Evolutionary conservation across 1,140 invertebrate genomes (phyloP).

Genomic region (Oncopeltus fasciatus): DNA sequence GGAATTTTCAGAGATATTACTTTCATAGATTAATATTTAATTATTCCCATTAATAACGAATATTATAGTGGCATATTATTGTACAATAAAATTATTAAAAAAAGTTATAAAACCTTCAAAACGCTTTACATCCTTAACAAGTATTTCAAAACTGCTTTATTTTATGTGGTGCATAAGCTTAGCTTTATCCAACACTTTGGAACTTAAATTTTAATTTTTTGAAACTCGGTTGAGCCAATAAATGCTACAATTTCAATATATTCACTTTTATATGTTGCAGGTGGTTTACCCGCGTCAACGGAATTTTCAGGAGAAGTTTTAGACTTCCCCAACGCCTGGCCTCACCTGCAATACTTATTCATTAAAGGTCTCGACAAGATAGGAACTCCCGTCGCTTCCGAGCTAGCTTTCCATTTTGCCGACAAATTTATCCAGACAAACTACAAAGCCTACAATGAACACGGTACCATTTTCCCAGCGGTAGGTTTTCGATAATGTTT

Average conservation of each 20-base stretch:
- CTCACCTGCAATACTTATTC: constrained; percentile 70
- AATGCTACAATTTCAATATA: neutral
- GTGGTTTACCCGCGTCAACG: constrained; percentile 71
- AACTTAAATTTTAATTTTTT: neutral
- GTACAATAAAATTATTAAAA: too few species aligned
- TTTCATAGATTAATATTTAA: too few species aligned
- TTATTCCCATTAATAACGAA: too few species aligned
- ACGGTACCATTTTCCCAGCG: constrained; percentile 75
- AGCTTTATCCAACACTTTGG: too few species aligned
- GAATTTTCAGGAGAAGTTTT: constrained; percentile 76
- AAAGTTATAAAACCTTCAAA: too few species aligned
- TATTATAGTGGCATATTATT: too few species aligned
- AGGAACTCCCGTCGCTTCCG: constrained; percentile 44
- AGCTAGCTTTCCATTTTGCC: constrained; percentile 56
- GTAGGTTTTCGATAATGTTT: too few species aligned
- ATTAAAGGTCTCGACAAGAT: constrained; percentile 59
- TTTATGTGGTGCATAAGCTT: too few species aligned
- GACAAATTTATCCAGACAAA: constrained; percentile 70
- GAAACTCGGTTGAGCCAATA: too few species aligned
- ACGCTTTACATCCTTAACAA: too few species aligned
- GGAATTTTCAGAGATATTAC: too few species aligned
- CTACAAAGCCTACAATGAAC: constrained; percentile 60
- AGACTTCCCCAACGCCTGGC: constrained; percentile 91
- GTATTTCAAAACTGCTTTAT: neutral
- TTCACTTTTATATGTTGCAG: constrained; percentile 30